These are phyloP conservation scores for Thymallus thymallus DNA, from an alignment of 2,113 vertebrate genomes.

Conservation along the genomic window DNA sequence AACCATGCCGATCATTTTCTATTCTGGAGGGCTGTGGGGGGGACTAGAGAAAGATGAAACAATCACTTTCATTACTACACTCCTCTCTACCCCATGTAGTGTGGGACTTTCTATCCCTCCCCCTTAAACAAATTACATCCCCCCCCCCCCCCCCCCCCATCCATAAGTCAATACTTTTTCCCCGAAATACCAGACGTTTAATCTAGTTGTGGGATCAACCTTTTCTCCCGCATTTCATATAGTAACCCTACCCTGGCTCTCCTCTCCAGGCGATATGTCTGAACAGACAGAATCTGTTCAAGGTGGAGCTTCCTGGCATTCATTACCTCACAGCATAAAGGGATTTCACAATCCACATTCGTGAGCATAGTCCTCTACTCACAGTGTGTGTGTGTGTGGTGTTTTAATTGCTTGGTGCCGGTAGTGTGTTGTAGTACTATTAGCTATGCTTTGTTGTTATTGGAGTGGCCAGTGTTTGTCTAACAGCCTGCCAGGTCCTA, in stretches of 20 bases:
- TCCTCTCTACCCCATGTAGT: conserved; percentile 7
- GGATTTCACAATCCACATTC: conserved; percentile 1
- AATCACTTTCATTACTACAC: neutral
- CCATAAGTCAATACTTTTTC: neutral
- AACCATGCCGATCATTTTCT: neutral
- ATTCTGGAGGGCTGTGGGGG: neutral
- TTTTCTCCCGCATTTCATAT: neutral
- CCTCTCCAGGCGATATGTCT: neutral
- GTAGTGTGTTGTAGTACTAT: neutral
- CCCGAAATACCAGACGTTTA: neutral
- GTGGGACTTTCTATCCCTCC: neutral
- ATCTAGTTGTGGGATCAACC: neutral
- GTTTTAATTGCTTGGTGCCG: neutral
- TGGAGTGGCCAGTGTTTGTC: conserved; percentile 38
- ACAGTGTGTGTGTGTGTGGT: neutral
- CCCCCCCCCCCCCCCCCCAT: too few relatives aligned
- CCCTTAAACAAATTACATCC: neutral
- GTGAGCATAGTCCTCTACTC: neutral
- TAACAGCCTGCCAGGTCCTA: conserved; percentile 40
- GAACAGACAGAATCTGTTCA: too few relatives aligned
- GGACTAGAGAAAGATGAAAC: neutral
- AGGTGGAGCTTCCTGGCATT: neutral
- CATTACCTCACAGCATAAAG: neutral
- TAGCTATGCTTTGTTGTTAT: conserved; percentile 34
- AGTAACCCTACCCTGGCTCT: neutral